Conservation (phyloP, 1,140 invertebrate species). For the Cydia amplana region DNA sequence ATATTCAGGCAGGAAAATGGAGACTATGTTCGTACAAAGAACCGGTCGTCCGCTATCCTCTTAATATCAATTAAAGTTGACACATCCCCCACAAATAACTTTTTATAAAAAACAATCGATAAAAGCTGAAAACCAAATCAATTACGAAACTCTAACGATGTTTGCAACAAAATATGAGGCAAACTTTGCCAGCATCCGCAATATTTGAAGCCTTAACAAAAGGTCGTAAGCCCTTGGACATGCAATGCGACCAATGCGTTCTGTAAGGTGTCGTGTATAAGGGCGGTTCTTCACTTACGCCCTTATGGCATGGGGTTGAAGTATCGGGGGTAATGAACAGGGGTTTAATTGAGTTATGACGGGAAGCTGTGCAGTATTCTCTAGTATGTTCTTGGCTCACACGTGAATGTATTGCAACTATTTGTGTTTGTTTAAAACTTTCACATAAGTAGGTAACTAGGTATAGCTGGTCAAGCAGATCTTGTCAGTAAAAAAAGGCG, state of each 20-base stretch:
- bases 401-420: no score
- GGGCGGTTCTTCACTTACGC: not conserved
- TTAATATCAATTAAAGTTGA: no score
- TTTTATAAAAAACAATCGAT: not conserved
- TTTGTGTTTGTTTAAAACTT: no score
- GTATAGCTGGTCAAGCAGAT: no score
- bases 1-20: no score
- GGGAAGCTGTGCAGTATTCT: not conserved
- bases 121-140: not conserved
- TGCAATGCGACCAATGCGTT: not conserved
- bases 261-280: not conserved
- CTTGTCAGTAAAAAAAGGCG: no score
- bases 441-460: no score
- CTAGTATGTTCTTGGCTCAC: not conserved
- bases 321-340: not conserved
- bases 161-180: constrained; percentile 5
- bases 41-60: no score
- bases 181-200: constrained; percentile 18
- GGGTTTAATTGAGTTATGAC: constrained; percentile 2
- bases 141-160: not conserved
- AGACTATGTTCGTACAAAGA: no score
- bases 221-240: not conserved
- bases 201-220: not conserved
- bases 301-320: not conserved
- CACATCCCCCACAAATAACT: not conserved